These are phyloP conservation scores for Sebastes oblongus DNA, from an alignment of 2,797 vertebrate genomes.

Conservation along the genomic window DNA sequence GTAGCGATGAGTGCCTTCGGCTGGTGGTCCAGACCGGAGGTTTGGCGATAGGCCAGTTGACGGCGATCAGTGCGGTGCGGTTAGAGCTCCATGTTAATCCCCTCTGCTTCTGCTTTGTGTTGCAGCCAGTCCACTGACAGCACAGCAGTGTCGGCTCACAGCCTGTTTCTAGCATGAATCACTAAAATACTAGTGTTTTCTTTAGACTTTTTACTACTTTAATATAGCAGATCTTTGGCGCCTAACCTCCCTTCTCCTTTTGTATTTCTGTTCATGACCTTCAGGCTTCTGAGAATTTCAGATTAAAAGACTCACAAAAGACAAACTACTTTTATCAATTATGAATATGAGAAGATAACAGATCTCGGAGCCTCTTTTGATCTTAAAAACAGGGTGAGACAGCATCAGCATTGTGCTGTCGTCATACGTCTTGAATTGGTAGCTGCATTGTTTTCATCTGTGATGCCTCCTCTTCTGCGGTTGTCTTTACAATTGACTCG, in stretches of 20 bases:
- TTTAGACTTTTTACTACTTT: not conserved
- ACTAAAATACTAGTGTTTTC: not conserved
- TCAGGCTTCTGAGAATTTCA: not conserved
- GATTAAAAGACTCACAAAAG: conserved; percentile 9
- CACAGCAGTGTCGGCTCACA: not conserved
- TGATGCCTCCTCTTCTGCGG: conserved; percentile 23
- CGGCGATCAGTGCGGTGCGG: conserved; percentile 40
- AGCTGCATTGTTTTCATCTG: conserved; percentile 26
- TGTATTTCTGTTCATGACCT: not conserved
- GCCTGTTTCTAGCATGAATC: conserved; percentile 14
- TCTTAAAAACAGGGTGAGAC: conserved; percentile 12
- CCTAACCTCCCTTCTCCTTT: not conserved
- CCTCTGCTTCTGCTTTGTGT: conserved; percentile 63
- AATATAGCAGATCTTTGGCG: not conserved
- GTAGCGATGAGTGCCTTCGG: conserved; percentile 48
- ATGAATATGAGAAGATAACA: conserved; percentile 1
- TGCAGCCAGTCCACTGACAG: conserved; percentile 39
- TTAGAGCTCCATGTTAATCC: conserved; percentile 55
- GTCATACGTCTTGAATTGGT: conserved; percentile 16
- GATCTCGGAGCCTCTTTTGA: conserved; percentile 13
- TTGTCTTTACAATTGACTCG: conserved; percentile 23
- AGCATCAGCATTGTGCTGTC: conserved; percentile 4
- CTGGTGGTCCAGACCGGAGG: conserved; percentile 59
- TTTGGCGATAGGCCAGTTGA: conserved; percentile 51
- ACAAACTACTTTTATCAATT: not conserved